Evolutionary conservation across 2,113 vertebrate species (phyloP).

Genomic region (Ceratotherium simum): DNA sequence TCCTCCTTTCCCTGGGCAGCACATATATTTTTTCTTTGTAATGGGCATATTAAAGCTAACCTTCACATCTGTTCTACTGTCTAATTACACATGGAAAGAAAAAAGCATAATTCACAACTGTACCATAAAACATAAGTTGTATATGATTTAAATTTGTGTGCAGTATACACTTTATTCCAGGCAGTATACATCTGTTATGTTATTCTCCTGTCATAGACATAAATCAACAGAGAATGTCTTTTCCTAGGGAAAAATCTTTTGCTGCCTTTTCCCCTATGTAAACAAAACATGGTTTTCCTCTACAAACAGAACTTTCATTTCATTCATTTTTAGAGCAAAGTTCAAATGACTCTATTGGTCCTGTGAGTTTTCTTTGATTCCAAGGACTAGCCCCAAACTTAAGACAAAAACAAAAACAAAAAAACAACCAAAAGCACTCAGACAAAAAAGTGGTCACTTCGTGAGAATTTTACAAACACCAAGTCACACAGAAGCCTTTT

Average conservation of each 20-base stretch:
- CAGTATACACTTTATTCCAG: slow-evolving; percentile 59
- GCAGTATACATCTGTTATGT: slow-evolving; percentile 13
- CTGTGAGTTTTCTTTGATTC: slow-evolving; percentile 60
- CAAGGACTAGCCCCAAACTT: slow-evolving; percentile 5
- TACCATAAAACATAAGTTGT: slow-evolving; percentile 54
- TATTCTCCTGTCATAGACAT: slow-evolving; percentile 56
- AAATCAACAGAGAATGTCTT: slow-evolving; percentile 61
- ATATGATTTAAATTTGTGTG: slow-evolving; percentile 67
- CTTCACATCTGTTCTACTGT: slow-evolving; percentile 56
- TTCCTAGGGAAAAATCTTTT: slow-evolving; percentile 49
- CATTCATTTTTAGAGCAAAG: slow-evolving; percentile 61
- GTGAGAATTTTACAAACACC: neutral
- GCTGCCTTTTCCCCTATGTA: slow-evolving; percentile 18
- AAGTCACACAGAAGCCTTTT: neutral
- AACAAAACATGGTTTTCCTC: slow-evolving; percentile 61
- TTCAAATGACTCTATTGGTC: slow-evolving; percentile 37
- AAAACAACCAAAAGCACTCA: neutral
- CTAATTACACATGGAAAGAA: slow-evolving; percentile 57
- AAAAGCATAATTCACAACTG: slow-evolving; percentile 61
- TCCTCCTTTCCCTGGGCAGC: neutral
- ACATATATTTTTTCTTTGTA: slow-evolving; percentile 58
- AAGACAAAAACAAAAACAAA: neutral
- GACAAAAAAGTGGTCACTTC: neutral
- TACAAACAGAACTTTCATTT: slow-evolving; percentile 54
- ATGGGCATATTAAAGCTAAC: slow-evolving; percentile 40